phyloP scores from a whole-genome alignment of 2,113 vertebrate genomes.

The Pomatostomus ruficeps region DNA sequence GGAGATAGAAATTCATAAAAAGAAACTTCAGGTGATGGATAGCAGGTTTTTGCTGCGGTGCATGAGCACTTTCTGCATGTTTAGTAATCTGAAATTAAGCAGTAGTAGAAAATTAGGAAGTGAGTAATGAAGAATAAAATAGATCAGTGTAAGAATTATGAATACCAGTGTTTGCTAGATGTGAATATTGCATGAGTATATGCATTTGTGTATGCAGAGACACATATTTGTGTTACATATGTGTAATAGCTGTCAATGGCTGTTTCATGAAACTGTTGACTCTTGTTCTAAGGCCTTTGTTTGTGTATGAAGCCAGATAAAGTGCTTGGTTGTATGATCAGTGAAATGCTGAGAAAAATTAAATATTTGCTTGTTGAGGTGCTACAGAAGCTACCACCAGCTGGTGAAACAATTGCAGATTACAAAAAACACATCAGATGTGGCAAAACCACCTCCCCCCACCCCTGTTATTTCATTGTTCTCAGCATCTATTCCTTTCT shows the following conservation, averaged over 20 bases:
- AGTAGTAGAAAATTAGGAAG: neutral
- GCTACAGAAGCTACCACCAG: neutral
- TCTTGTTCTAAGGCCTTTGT: neutral
- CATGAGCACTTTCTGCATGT: neutral
- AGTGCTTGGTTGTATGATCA: neutral
- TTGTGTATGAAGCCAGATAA: neutral
- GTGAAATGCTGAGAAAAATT: neutral
- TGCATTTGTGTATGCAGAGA: neutral
- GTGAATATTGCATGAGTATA: neutral
- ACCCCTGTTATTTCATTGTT: neutral
- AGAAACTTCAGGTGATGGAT: neutral
- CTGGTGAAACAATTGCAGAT: neutral
- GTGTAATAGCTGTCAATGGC: neutral
- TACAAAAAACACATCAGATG: neutral
- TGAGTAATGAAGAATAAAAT: neutral
- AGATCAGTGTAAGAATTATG: neutral
- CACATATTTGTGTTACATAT: neutral
- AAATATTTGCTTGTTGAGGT: neutral
- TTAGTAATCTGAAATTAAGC: neutral
- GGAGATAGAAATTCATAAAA: neutral
- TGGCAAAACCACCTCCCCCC: neutral
- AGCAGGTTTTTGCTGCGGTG: neutral
- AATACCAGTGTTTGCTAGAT: neutral
- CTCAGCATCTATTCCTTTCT: neutral
- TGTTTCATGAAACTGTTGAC: neutral